Evolutionary conservation across 1,140 invertebrate species (phyloP).

Genomic region (Acromyrmex heyeri): DNA sequence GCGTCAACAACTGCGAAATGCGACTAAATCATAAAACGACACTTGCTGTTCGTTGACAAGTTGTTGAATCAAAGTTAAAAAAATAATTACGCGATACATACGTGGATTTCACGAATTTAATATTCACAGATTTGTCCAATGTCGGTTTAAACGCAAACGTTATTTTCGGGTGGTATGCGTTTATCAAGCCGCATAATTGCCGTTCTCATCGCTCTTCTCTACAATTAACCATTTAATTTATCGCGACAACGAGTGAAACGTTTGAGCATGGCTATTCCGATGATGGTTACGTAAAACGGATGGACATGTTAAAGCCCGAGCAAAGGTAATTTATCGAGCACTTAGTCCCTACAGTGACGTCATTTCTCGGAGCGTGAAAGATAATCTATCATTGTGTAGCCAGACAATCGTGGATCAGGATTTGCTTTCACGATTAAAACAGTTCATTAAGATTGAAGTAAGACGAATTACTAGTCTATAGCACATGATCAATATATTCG

Average conservation of each 20-base stretch:
- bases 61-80: slow-evolving; percentile 29
- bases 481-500: slow-evolving; percentile 7
- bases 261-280: slow-evolving; percentile 28
- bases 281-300: slow-evolving; percentile 50
- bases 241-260: slow-evolving; percentile 44
- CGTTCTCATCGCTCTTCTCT: slow-evolving; percentile 9
- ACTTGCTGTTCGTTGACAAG: slow-evolving; percentile 30
- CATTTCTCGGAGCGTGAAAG: slow-evolving; percentile 47
- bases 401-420: slow-evolving; percentile 50
- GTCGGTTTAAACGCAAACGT: slow-evolving; percentile 15
- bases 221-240: slow-evolving; percentile 57
- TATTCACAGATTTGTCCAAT: slow-evolving; percentile 19
- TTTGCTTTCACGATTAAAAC: slow-evolving; percentile 56
- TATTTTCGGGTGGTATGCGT: slow-evolving; percentile 38
- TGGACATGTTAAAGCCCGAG: slow-evolving; percentile 30
- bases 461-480: slow-evolving; percentile 46
- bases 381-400: slow-evolving; percentile 52
- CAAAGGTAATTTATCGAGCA: slow-evolving; percentile 58
- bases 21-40: slow-evolving; percentile 21
- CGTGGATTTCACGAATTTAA: slow-evolving; percentile 41
- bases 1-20: not conserved
- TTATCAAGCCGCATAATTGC: slow-evolving; percentile 40
- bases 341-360: slow-evolving; percentile 43
- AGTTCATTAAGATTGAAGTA: slow-evolving; percentile 41
- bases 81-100: slow-evolving; percentile 41